Conservation (phyloP, 2,888 invertebrate genomes). For the Neocrepidodera transversa region DNA sequence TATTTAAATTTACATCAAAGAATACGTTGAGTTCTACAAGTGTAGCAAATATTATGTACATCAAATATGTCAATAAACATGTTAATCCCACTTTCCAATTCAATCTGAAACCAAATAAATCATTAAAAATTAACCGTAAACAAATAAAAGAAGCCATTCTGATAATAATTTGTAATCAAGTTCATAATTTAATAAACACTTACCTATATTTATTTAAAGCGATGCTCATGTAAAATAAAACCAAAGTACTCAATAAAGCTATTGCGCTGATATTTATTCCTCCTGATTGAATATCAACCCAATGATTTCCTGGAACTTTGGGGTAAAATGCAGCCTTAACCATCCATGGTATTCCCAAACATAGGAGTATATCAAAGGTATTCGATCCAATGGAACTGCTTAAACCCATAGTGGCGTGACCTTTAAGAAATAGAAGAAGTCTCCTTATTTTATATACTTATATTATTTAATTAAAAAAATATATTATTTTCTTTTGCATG, state of each 20-base stretch:
- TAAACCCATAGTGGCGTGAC: constrained; percentile 79
- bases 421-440: no score
- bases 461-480: no score
- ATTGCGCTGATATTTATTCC: constrained; percentile 80
- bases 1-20: constrained; percentile 75
- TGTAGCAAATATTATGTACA: constrained; percentile 73
- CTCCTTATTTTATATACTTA: no score
- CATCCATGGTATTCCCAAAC: constrained; percentile 81
- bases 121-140: constrained; percentile 1
- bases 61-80: constrained; percentile 71
- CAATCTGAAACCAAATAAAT: constrained; percentile 59
- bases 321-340: constrained; percentile 73
- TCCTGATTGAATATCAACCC: constrained; percentile 75
- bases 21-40: constrained; percentile 80
- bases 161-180: no score
- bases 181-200: constrained; percentile 32
- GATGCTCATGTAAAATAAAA: constrained; percentile 72
- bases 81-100: constrained; percentile 74
- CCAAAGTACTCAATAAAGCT: constrained; percentile 75
- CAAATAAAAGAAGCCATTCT: no score
- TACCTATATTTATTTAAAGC: constrained; percentile 70
- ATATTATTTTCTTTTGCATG: no score
- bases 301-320: constrained; percentile 64
- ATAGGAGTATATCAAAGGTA: constrained; percentile 80
- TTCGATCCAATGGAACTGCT: constrained; percentile 85